Conservation (phyloP, 2,797 vertebrate genomes). For the Melanotaenia parkinsoni region DNA sequence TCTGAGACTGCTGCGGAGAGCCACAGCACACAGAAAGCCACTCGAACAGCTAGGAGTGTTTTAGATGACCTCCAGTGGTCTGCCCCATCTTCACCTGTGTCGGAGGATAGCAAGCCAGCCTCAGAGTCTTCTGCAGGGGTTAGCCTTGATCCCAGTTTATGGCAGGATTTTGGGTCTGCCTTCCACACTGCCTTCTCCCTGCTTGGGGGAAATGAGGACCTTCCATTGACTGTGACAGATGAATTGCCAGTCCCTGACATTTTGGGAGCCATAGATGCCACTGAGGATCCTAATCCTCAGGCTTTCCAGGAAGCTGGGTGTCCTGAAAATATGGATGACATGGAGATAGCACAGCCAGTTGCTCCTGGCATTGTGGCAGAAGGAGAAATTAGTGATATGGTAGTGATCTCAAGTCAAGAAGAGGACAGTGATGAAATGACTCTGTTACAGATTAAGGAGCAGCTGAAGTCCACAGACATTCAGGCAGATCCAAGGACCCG, state of each 20-base stretch:
- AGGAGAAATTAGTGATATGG: constrained; percentile 44
- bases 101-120: constrained; percentile 82
- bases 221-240: constrained; percentile 64
- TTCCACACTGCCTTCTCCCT: constrained; percentile 73
- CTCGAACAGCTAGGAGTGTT: constrained; percentile 68
- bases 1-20: constrained; percentile 29
- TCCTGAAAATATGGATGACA: constrained; percentile 42
- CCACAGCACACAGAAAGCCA: constrained; percentile 67
- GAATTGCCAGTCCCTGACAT: constrained; percentile 75
- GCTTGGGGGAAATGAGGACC: constrained; percentile 57
- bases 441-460: constrained; percentile 82
- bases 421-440: constrained; percentile 90
- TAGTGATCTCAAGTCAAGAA: constrained; percentile 72
- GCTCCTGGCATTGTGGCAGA: constrained; percentile 9
- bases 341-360: constrained; percentile 36
- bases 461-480: constrained; percentile 53
- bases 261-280: constrained; percentile 37
- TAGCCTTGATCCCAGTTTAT: constrained; percentile 77
- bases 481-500: constrained; percentile 38
- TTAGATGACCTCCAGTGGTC: constrained; percentile 85
- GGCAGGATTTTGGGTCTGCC: constrained; percentile 75
- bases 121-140: constrained; percentile 84
- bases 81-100: constrained; percentile 81
- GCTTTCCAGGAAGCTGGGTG: constrained; percentile 33
- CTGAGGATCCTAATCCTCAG: constrained; percentile 23